Evolutionary conservation across 2,888 invertebrate species (phyloP).

Genomic region (Galeruca laticollis): DNA sequence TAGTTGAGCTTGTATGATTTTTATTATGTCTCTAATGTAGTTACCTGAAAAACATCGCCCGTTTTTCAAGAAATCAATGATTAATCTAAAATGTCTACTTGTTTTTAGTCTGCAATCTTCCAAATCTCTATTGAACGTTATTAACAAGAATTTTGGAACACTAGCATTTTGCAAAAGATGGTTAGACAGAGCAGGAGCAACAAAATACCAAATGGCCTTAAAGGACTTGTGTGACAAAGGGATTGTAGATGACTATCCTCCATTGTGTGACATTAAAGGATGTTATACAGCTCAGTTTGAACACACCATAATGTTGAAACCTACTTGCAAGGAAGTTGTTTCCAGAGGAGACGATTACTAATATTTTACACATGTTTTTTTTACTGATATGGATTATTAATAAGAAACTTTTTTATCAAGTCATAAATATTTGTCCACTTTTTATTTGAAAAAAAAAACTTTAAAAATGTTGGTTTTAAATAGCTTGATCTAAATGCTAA

Average conservation of each 20-base stretch:
- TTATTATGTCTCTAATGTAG: too few species aligned
- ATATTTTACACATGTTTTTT: neutral
- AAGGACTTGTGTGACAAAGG: slow-evolving; percentile 99
- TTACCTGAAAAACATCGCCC: too few species aligned
- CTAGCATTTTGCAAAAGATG: slow-evolving; percentile 99
- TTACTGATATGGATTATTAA: neutral
- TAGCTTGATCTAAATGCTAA: neutral
- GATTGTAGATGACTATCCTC: slow-evolving; percentile 98
- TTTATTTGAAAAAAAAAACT: neutral
- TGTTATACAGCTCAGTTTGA: slow-evolving; percentile 99
- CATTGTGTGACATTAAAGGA: slow-evolving; percentile 96
- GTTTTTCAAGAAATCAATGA: neutral
- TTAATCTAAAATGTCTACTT: neutral
- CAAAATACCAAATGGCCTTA: slow-evolving; percentile 97
- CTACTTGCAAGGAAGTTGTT: slow-evolving; percentile 98
- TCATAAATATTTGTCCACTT: neutral
- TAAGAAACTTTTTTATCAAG: neutral
- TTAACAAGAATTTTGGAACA: slow-evolving; percentile 97
- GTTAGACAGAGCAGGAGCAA: slow-evolving; percentile 96
- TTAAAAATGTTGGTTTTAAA: slow-evolving; percentile 47
- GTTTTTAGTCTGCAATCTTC: slow-evolving; percentile 86
- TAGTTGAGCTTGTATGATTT: too few species aligned
- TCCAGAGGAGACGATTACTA: slow-evolving; percentile 96
- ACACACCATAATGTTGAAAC: slow-evolving; percentile 96
- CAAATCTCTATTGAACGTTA: slow-evolving; percentile 89